Conservation (phyloP, 2,113 vertebrate genomes). For the Laticauda colubrina region DNA sequence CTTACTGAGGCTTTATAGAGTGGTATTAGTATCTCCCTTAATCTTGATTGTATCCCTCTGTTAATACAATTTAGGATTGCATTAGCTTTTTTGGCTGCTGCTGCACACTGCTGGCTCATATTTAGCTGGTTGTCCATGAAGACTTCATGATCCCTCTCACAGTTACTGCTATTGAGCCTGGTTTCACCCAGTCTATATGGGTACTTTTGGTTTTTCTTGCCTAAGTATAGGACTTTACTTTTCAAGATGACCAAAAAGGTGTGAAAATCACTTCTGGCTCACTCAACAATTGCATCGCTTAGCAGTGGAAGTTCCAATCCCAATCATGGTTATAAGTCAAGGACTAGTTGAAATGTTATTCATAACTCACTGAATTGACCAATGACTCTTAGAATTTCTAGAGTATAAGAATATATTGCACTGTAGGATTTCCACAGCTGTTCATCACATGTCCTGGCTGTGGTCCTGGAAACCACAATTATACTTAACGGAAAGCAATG, state of each 20-base stretch:
- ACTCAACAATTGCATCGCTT: background rate
- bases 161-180: too few relatives aligned
- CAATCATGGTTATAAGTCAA: background rate
- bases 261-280: background rate
- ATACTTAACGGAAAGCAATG: background rate
- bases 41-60: too few relatives aligned
- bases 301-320: background rate
- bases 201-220: too few relatives aligned
- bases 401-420: background rate
- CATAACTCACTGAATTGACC: background rate
- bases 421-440: background rate
- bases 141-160: too few relatives aligned
- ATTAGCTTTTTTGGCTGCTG: too few relatives aligned
- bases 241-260: background rate
- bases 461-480: background rate
- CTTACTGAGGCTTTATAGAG: too few relatives aligned
- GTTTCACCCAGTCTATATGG: too few relatives aligned
- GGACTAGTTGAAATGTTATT: background rate
- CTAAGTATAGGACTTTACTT: too few relatives aligned
- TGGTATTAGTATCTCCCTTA: too few relatives aligned
- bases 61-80: too few relatives aligned
- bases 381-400: background rate
- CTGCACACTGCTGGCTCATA: too few relatives aligned
- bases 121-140: too few relatives aligned
- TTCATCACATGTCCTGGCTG: background rate